Evolutionary conservation across 2,113 vertebrate genomes (phyloP).

Genomic region (Phaetusa simplex): DNA sequence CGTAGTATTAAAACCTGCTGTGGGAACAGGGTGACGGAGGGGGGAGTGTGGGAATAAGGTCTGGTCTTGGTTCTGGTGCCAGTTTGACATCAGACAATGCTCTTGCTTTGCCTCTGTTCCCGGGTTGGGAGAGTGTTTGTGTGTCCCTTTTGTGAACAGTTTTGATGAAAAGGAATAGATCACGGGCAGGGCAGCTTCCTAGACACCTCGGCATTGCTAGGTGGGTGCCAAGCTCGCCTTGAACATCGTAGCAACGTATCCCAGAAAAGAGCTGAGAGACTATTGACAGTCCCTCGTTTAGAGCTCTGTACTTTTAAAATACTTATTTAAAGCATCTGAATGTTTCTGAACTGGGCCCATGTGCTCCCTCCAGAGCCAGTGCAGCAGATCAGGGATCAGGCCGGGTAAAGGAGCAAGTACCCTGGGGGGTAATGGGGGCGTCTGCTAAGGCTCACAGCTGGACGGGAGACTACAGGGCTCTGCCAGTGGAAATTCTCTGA

Average conservation of each 20-base stretch:
- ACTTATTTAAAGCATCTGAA: not conserved
- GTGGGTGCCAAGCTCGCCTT: not conserved
- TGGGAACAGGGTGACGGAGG: not conserved
- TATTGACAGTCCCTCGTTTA: not conserved
- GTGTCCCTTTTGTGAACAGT: not conserved
- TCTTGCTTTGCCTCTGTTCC: not conserved
- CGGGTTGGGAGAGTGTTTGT: not conserved
- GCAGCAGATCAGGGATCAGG: not conserved
- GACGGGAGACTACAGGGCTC: not conserved
- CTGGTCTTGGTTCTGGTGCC: not conserved
- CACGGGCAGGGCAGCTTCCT: not conserved
- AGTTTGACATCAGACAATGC: not conserved
- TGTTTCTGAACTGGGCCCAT: not conserved
- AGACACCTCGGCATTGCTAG: accelerated
- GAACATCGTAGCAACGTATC: accelerated
- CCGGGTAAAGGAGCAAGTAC: not conserved
- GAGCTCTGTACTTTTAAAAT: not conserved
- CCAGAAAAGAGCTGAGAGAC: not conserved
- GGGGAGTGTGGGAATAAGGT: not conserved
- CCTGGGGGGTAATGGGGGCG: not conserved
- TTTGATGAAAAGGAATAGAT: not conserved
- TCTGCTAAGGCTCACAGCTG: not conserved
- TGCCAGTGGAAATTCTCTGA: not conserved
- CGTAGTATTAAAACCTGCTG: not conserved
- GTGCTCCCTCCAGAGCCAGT: not conserved